phyloP scores from a whole-genome alignment of 1,140 invertebrate species.

The Cotesia chilonis region DNA sequence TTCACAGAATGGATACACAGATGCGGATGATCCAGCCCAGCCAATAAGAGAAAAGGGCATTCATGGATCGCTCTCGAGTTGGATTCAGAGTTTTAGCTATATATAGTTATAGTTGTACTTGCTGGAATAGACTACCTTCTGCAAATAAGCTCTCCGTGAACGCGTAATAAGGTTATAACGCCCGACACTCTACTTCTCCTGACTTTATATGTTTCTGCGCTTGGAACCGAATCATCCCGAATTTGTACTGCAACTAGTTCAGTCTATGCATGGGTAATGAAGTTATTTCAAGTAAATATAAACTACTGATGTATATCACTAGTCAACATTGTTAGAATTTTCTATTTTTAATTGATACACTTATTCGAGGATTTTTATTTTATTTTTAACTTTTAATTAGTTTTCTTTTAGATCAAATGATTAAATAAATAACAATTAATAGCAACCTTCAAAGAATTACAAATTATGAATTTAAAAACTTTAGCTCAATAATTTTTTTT shows the following conservation, averaged over 20 bases:
- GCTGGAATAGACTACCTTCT: conserved; percentile 2
- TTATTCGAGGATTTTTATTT: no score
- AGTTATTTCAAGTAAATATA: conserved; percentile 26
- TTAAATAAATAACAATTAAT: no score
- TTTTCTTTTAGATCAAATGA: no score
- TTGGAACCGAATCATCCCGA: not conserved
- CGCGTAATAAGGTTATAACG: conserved; percentile 32
- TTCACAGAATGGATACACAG: not conserved
- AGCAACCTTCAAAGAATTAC: no score
- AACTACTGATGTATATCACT: conserved; percentile 11
- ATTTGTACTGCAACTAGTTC: no score
- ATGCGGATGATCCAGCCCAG: conserved; percentile 12
- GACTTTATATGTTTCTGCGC: not conserved
- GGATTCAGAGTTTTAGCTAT: no score
- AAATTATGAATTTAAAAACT: no score
- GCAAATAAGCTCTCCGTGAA: conserved; percentile 25
- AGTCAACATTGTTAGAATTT: not conserved
- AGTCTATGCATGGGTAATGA: conserved; percentile 5
- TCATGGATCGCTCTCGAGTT: not conserved
- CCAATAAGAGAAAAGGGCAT: conserved; percentile 17
- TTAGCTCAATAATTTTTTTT: no score
- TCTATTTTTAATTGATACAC: not conserved
- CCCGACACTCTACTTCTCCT: not conserved
- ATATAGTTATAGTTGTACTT: conserved; percentile 14
- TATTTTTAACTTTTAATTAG: no score